These are phyloP conservation scores for Arctia plantaginis DNA, from an alignment of 2,888 invertebrate genomes.

Conservation along the genomic window DNA sequence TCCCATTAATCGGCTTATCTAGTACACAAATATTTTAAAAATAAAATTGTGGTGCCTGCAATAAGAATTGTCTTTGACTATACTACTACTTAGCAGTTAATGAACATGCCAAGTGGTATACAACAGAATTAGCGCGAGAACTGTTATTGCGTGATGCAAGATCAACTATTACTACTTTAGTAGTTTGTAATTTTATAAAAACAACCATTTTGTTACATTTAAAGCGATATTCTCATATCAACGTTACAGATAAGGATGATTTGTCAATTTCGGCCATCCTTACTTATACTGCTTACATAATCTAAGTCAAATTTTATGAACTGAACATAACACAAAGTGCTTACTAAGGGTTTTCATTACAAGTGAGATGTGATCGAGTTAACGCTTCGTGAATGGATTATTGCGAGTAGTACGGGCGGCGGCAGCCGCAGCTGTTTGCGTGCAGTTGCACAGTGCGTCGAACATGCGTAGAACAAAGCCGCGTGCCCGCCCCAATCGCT, in stretches of 20 bases:
- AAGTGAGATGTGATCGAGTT: slow-evolving; percentile 62
- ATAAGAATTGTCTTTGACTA: too few relatives aligned
- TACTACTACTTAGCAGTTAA: too few relatives aligned
- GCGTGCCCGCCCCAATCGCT: slow-evolving; percentile 87
- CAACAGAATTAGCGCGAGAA: neutral
- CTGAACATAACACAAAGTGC: slow-evolving; percentile 14
- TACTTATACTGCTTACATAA: slow-evolving; percentile 21
- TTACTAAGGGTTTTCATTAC: slow-evolving; percentile 8
- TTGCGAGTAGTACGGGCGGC: slow-evolving; percentile 83
- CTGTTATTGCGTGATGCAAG: neutral
- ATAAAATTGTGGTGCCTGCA: too few relatives aligned
- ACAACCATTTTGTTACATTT: neutral
- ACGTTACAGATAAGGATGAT: neutral
- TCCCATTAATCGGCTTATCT: too few relatives aligned
- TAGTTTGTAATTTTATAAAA: too few relatives aligned
- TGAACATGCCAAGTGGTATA: too few relatives aligned
- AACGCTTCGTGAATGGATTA: slow-evolving; percentile 79
- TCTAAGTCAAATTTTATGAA: slow-evolving; percentile 22
- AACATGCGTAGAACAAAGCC: slow-evolving; percentile 88
- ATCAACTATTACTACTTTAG: neutral
- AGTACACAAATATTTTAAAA: too few relatives aligned
- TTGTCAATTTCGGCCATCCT: neutral
- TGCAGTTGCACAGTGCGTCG: slow-evolving; percentile 88
- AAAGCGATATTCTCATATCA: neutral
- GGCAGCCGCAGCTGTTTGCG: slow-evolving; percentile 85